Conservation (phyloP, 92 coral and sea anemone genomes). For the Actinostola sp. region DNA sequence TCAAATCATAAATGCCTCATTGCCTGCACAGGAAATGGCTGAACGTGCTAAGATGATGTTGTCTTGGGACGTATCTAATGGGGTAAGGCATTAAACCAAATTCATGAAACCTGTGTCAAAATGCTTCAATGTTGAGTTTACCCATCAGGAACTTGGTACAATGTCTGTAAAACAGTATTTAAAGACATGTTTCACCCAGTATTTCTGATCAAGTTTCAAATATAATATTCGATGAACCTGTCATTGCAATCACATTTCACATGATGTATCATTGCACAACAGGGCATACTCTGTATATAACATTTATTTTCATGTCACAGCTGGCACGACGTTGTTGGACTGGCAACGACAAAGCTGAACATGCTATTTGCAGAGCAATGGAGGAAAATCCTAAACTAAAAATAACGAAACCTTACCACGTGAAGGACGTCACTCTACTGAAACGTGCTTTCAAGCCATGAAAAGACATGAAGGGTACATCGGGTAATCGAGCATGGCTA, state of each 20-base stretch:
- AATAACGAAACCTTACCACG: slow-evolving; percentile 83
- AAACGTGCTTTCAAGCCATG: slow-evolving; percentile 79
- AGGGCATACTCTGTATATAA: background rate
- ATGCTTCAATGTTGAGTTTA: too few species aligned
- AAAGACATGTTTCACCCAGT: too few species aligned
- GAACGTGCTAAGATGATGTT: slow-evolving; percentile 76
- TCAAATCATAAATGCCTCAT: background rate
- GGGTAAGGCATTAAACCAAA: too few species aligned
- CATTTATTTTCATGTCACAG: slow-evolving; percentile 25
- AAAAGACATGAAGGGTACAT: too few species aligned
- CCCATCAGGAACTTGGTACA: too few species aligned
- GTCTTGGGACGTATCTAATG: slow-evolving; percentile 95
- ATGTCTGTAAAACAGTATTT: too few species aligned
- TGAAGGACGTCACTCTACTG: slow-evolving; percentile 70
- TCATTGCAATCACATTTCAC: background rate
- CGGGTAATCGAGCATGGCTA: too few species aligned
- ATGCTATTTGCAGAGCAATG: slow-evolving; percentile 88
- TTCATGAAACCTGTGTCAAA: too few species aligned
- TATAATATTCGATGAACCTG: too few species aligned
- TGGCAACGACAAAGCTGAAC: slow-evolving; percentile 82
- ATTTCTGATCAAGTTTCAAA: too few species aligned
- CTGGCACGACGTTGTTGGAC: slow-evolving; percentile 94
- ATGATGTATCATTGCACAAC: too few species aligned
- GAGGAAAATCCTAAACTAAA: slow-evolving; percentile 75
- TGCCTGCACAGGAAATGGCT: slow-evolving; percentile 69